Percentiles rank a stretch among this genome's conserved stretches.
phyloP scores from a whole-genome alignment of 2,888 invertebrate genomes.

The Lochmaea crataegi region DNA sequence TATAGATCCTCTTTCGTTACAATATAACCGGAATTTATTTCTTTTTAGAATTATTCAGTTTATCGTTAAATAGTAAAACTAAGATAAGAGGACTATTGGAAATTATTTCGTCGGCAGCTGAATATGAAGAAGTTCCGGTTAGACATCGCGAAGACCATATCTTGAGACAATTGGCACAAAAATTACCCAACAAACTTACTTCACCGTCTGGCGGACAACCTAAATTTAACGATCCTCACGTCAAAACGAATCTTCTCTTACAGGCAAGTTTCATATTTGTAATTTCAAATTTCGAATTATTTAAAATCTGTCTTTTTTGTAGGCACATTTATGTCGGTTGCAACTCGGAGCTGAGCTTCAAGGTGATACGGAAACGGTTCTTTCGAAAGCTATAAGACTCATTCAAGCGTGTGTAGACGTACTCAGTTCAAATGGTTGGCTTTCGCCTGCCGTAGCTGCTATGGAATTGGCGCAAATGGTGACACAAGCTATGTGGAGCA shows the following conservation, averaged over 20 bases:
- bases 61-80: slow-evolving; percentile 96
- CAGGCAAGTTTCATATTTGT: slow-evolving; percentile 66
- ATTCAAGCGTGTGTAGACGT: slow-evolving; percentile 97
- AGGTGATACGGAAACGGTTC: slow-evolving; percentile 92
- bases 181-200: slow-evolving; percentile 72
- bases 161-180: slow-evolving; percentile 70
- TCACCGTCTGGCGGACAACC: slow-evolving; percentile 72
- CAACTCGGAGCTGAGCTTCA: slow-evolving; percentile 96
- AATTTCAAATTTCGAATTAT: too few relatives aligned
- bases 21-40: too few relatives aligned
- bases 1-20: background rate
- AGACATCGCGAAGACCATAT: slow-evolving; percentile 95
- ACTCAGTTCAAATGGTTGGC: slow-evolving; percentile 95
- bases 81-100: slow-evolving; percentile 97
- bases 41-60: slow-evolving; percentile 91
- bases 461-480: slow-evolving; percentile 99
- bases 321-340: slow-evolving; percentile 91
- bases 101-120: slow-evolving; percentile 97
- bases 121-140: slow-evolving; percentile 94
- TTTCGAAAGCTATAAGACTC: slow-evolving; percentile 85
- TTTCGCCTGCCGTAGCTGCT: slow-evolving; percentile 97
- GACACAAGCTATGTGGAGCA: slow-evolving; percentile 99
- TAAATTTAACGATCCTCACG: slow-evolving; percentile 95
- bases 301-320: background rate
- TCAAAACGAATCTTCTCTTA: slow-evolving; percentile 94